These are phyloP conservation scores for Ethmia dodecea DNA, from an alignment of 2,888 invertebrate species.

Conservation along the genomic window DNA sequence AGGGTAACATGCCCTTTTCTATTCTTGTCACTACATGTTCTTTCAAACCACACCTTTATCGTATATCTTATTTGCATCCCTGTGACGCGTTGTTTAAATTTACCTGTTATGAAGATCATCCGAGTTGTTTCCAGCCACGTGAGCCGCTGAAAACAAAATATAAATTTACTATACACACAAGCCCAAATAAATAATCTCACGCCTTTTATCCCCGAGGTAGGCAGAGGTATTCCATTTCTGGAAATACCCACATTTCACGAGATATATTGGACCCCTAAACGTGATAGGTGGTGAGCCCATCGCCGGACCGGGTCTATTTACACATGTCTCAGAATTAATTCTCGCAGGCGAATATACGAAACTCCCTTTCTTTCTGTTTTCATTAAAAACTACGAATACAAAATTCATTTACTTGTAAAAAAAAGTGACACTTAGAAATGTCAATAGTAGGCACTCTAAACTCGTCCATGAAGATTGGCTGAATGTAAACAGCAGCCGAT, in stretches of 20 bases:
- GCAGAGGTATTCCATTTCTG: not conserved
- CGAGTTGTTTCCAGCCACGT: conserved; percentile 44
- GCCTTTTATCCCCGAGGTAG: not conserved
- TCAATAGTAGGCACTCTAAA: too few species aligned
- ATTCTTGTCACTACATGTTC: not conserved
- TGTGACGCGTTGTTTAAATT: conserved; percentile 16
- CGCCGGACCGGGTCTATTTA: too few species aligned
- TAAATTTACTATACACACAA: not conserved
- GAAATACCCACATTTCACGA: not conserved
- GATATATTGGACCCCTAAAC: not conserved
- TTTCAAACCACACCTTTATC: too few species aligned
- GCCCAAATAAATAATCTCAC: not conserved
- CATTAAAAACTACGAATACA: too few species aligned
- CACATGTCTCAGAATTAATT: too few species aligned
- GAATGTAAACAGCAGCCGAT: too few species aligned
- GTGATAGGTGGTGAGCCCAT: not conserved
- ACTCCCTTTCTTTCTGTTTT: too few species aligned
- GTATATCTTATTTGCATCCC: too few species aligned
- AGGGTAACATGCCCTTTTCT: not conserved
- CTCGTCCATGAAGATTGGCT: too few species aligned
- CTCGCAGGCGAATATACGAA: too few species aligned
- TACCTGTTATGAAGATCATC: conserved; percentile 61
- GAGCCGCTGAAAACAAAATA: conserved; percentile 42
- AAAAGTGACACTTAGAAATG: too few species aligned
- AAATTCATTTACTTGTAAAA: too few species aligned